Evolutionary conservation across 2,888 invertebrate genomes (phyloP), one percentile per base, ranked within the genome.

Genomic region (Toxonevra muliebris): DNA sequence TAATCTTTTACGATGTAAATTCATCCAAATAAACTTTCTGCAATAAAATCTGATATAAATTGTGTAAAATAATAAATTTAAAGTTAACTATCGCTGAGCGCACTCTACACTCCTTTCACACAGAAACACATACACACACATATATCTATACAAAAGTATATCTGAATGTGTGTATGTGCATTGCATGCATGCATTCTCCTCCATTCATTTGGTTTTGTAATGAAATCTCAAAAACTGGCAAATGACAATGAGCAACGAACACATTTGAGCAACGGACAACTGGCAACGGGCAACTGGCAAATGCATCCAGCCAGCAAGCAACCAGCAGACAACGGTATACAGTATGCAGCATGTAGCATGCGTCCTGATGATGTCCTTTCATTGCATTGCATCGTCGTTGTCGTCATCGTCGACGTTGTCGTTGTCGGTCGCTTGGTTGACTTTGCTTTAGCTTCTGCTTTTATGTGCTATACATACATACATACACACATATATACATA

Each of bases 21-120:
- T 53, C n/a, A n/a, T 54, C n/a, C 50, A 50, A 54, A 30, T 72
- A 19, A 48, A 45, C 63, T 61, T 61, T 55, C 68, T 76, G 75
- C 77, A 77, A 77, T 76, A 75, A 78, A 78, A 78, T 78, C 78
- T 77, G 78, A 78, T 78, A 78, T 78, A 77, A 78, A 78, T 78
- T 77, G 76, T 78, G 77, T 77, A 78, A 78, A 78, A 78, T 78
- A 78, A 78, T 78, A 78, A 78, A 78, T 78, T 78, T 78, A 69
- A 75, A 77, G 77, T 78, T 78, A 78, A 78, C 78, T 78, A 77
- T 78, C 76, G 74, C 76, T 53, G 75, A 13, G 20, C 13, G 77
- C 17, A 54, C 19, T 13, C 15, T 17, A 19, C 12, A 12, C n/a
- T n/a, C n/a, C n/a, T n/a, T n/a, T n/a, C n/a, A n/a, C n/a, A n/a